Evolutionary conservation across 2,888 invertebrate species (phyloP).

Genomic region (Lepidochitona cinerea): DNA sequence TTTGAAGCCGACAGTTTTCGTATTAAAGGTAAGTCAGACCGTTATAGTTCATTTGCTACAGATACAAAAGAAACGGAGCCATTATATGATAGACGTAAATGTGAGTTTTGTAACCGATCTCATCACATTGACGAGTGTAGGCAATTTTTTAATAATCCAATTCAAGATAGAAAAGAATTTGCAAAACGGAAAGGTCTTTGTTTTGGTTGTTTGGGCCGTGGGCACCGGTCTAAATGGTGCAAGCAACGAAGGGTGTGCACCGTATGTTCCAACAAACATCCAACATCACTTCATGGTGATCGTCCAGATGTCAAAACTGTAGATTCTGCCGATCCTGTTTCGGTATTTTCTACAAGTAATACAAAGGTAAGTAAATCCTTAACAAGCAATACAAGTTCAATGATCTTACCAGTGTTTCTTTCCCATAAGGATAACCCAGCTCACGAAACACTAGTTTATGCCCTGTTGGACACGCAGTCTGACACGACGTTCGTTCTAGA

Average conservation of each 20-base stretch:
- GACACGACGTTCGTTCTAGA: constrained; percentile 35
- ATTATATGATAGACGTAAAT: neutral
- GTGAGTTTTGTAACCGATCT: neutral
- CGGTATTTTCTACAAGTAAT: too few relatives aligned
- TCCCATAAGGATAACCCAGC: constrained; percentile 21
- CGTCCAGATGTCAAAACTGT: too few relatives aligned
- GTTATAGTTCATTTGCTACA: neutral
- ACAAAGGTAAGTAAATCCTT: too few relatives aligned
- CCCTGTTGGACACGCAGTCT: constrained; percentile 35
- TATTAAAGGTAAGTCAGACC: neutral
- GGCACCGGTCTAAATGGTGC: constrained; percentile 25
- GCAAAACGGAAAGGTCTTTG: constrained; percentile 18
- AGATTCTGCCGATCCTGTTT: too few relatives aligned
- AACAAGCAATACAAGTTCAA: constrained; percentile 21
- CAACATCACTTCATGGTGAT: constrained; percentile 21
- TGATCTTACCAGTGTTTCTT: constrained; percentile 27
- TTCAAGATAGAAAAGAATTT: constrained; percentile 10
- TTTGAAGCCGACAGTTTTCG: neutral
- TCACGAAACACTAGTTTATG: constrained; percentile 32
- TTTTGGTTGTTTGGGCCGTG: constrained; percentile 23
- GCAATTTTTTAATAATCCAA: neutral
- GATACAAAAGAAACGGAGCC: neutral
- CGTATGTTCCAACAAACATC: constrained; percentile 15
- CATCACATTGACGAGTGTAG: constrained; percentile 12
- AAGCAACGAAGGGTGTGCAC: constrained; percentile 11